Base-by-base conservation (phyloP, 2,797 vertebrate species). In the Myotis pilosus region DNA sequence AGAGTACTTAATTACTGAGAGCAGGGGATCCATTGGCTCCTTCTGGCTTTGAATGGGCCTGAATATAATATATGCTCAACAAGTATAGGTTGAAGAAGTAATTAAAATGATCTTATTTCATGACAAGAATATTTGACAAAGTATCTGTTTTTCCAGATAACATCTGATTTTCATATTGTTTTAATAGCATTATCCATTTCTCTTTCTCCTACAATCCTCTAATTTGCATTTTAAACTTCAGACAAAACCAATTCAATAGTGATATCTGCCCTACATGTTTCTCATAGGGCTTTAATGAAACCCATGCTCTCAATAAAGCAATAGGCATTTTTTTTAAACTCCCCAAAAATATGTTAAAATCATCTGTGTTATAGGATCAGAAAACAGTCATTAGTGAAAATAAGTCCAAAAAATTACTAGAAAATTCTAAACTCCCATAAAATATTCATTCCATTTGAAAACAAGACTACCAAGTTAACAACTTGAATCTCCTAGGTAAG, bases 361-460 rank as follows among this genome's bases (percentile, higher is more conserved):
- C 38, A 86, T 33, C 28, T 90, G 69, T 74, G 11, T 12, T 96
- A 19, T 33, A 36, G 1, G 11, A 4, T 8, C 1, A 95, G 23
- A 92, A 81, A 75, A 90, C 19, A 83, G 87, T 86, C 74, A 72
- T 72, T 64, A 80, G 53, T 92, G 62, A 78, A 69, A 96, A 93
- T 41, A 20, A 85, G 36, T 47, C n/a, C n/a, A 94, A 53, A 95
- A 55, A 69, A 33, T 87, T 55, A 33, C 6, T 22, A 82, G n/a
- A 89, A 44, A 87, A 83, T 91, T 83, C 57, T 69, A 79, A 96
- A 96, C 38, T 90, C 13, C 84, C n/a, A 78, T 22, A 10, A 95
- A 94, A 62, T 64, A 95, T n/a, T 84, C 92, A 51, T 38, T 41
- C 30, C 20, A 87, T 66, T 74, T 90, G 85, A 92, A 93, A 87